These are phyloP conservation scores for Agelaius phoeniceus DNA, from an alignment of 2,113 vertebrate genomes.

Conservation along the genomic window DNA sequence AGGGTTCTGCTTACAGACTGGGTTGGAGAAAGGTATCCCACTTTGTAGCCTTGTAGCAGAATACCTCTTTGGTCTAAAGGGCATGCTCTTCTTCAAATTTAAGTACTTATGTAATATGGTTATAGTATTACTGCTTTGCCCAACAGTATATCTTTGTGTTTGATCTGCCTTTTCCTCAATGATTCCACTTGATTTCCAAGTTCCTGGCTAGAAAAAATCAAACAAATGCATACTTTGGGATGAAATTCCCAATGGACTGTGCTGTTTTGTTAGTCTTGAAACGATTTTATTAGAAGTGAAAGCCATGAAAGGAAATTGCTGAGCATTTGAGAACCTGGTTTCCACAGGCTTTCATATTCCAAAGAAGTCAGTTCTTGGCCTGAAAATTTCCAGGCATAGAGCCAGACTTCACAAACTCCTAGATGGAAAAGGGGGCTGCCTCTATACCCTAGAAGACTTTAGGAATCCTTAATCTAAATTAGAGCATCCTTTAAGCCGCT, in stretches of 20 bases:
- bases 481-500: background rate
- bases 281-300: background rate
- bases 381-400: background rate
- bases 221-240: background rate
- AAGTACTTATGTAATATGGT: background rate
- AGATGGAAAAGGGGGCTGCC: background rate
- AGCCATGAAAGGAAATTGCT: background rate
- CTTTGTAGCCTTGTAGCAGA: background rate
- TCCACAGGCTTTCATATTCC: background rate
- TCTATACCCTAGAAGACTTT: background rate
- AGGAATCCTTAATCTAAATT: background rate
- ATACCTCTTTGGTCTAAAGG: background rate
- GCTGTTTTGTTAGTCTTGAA: background rate
- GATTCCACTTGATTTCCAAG: background rate
- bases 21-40: background rate
- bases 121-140: background rate
- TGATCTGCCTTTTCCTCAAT: background rate
- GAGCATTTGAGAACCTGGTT: background rate
- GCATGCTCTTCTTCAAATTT: background rate
- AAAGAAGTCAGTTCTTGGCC: background rate
- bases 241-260: background rate
- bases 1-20: background rate
- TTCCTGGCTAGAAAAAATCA: background rate
- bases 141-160: background rate
- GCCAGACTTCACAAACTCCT: background rate